Conservation (phyloP, 2,113 vertebrate species). For the Prionailurus bengalensis region DNA sequence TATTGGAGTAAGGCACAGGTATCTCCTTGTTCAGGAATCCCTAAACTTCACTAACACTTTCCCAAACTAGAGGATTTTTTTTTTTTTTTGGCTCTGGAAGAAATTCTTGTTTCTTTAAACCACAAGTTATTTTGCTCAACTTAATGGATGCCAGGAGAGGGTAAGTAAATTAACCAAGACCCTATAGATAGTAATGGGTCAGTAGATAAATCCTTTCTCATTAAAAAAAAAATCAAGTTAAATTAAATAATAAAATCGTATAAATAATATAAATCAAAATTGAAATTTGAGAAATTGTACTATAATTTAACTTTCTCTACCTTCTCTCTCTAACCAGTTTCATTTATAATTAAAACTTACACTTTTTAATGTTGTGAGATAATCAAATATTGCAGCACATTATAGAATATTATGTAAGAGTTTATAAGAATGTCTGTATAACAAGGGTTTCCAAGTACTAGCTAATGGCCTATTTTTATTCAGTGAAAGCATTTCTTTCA, state of each 20-base stretch:
- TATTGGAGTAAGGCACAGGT: background rate
- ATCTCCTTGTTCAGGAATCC: background rate
- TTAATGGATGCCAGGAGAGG: constrained; percentile 48
- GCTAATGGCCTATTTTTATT: constrained; percentile 38
- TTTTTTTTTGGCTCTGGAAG: background rate
- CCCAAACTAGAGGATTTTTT: background rate
- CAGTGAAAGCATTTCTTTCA: constrained; percentile 39
- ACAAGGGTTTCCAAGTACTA: background rate
- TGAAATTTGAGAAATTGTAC: background rate
- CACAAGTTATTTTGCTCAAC: constrained; percentile 4
- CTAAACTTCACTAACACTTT: background rate
- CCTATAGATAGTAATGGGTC: background rate
- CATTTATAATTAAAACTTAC: constrained; percentile 57
- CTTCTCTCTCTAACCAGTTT: background rate
- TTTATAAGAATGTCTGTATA: constrained; percentile 25
- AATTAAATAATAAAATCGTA: background rate
- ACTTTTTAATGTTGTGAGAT: constrained; percentile 3
- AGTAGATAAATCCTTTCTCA: constrained; percentile 51
- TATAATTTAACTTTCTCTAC: background rate
- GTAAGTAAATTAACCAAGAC: constrained; percentile 42
- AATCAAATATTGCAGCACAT: constrained; percentile 19
- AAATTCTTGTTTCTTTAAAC: constrained; percentile 55
- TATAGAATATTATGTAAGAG: constrained; percentile 22
- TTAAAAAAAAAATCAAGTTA: background rate
- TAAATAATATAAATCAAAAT: background rate